phyloP scores from a whole-genome alignment of 1,140 invertebrate species.

The Atopsyche davidsoni region DNA sequence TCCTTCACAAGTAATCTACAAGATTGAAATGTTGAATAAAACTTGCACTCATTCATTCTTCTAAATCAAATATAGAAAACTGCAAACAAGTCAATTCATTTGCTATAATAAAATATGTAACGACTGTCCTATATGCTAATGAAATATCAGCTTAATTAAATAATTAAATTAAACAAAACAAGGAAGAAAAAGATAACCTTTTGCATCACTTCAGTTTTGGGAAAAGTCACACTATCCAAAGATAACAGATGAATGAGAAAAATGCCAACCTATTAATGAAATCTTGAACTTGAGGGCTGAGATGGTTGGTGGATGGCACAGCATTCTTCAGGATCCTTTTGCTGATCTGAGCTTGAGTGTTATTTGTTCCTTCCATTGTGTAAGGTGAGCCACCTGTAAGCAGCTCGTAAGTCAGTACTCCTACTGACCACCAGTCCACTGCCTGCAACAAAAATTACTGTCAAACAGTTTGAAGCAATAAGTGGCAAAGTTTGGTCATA shows the following conservation, averaged over 20 bases:
- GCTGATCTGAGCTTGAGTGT: constrained; percentile 90
- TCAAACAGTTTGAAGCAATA: too few species aligned
- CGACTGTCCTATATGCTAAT: background rate
- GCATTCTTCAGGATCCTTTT: constrained; percentile 79
- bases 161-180: too few species aligned
- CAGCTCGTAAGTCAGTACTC: constrained; percentile 94
- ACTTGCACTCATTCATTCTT: too few species aligned
- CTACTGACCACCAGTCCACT: constrained; percentile 97
- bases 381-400: constrained; percentile 97
- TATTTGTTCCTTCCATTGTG: constrained; percentile 87
- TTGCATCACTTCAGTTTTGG: background rate
- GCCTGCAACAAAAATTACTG: constrained; percentile 55
- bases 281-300: constrained; percentile 54
- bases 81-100: background rate
- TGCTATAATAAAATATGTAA: background rate
- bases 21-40: constrained; percentile 48
- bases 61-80: background rate
- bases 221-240: background rate
- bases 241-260: background rate
- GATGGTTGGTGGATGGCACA: constrained; percentile 74
- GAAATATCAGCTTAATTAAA: constrained; percentile 48
- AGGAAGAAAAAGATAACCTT: constrained; percentile 45
- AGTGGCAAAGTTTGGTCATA: too few species aligned
- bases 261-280: constrained; percentile 50
- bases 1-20: constrained; percentile 80